Base-by-base conservation (phyloP, 2,113 vertebrate species). In the Seriola aureovittata region DNA sequence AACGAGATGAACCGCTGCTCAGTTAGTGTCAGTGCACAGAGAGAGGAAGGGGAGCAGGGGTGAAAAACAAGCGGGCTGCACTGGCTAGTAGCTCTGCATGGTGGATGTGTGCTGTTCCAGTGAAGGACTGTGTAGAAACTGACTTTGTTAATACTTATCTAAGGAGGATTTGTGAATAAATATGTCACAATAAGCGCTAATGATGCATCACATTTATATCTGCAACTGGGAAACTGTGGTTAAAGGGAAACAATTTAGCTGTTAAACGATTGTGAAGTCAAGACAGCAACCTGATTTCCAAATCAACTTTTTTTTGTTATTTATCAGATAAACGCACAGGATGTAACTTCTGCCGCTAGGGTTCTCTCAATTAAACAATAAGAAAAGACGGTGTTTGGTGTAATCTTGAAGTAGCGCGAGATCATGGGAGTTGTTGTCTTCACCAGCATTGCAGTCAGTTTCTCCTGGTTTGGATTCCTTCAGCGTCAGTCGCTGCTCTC, bases 1-100 rank as follows among this genome's bases (percentile, higher is more conserved):
- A 63, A 79, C 52, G 40, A 55, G 46, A 71, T 58, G 74, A 34
- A 59, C 81, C 68, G 81, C 75, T 86, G 75, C 58, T 86, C 48
- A 64, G 48, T 78, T 63, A 44, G 7, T 83, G 58, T 68, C 48
- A 44, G 36, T 19, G 65, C 17, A 25, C 23, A 78, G 70, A 75
- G 14, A 46, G 17, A 52, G 12, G 46, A 34, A 44, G 40, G 40
- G 19, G 29, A 21, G 50, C 23, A 38, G 69, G 36, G 19, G 44
- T 14, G 25, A 60, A 71, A 77, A 78, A 73, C 36, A 23, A 60
- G 19, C 57, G 66, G 5, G 25, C 11, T 0, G 16, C 29, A 8
- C 60, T 16, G 14, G 25, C 52, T 19, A 17, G 21, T 44, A 40
- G 38, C 58, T 58, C 13, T 8, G 52, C 44, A 62, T 25, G 52